Conservation (phyloP, 2,797 vertebrate genomes). For the Podarcis siculus region DNA sequence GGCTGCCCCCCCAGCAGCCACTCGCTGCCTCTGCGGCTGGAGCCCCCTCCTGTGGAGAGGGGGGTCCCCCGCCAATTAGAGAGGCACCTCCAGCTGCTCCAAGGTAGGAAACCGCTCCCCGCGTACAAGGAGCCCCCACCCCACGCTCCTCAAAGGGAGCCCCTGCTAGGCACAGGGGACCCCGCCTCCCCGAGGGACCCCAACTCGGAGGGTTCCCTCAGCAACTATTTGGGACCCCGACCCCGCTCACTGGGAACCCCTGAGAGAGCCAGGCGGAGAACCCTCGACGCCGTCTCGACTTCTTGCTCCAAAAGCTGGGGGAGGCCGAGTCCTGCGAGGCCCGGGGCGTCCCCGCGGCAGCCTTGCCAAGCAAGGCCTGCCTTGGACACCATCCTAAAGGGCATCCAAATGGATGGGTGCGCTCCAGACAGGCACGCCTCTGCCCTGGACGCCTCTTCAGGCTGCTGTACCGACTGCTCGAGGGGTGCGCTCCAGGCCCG, state of each 20-base stretch:
- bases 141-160: not conserved
- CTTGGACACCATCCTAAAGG: not conserved
- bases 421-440: not conserved
- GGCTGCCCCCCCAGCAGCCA: conserved; percentile 32
- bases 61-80: not conserved
- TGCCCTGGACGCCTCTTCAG: not conserved
- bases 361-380: not conserved
- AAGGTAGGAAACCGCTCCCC: not conserved
- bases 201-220: not conserved
- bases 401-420: not conserved
- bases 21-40: not conserved
- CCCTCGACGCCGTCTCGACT: no score
- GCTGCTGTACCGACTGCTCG: not conserved
- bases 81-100: not conserved
- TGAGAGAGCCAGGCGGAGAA: not conserved
- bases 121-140: not conserved
- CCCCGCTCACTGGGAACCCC: no score
- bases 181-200: not conserved
- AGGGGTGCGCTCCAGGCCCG: not conserved
- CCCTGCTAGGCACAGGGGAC: no score
- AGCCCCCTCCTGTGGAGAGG: not conserved
- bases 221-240: not conserved
- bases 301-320: not conserved
- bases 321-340: not conserved
- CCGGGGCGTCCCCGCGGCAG: no score